Percentiles rank a stretch among this genome's conserved stretches.
Evolutionary conservation across 2,888 invertebrate genomes (phyloP).

Genomic region (Meliscaeva auricollis): DNA sequence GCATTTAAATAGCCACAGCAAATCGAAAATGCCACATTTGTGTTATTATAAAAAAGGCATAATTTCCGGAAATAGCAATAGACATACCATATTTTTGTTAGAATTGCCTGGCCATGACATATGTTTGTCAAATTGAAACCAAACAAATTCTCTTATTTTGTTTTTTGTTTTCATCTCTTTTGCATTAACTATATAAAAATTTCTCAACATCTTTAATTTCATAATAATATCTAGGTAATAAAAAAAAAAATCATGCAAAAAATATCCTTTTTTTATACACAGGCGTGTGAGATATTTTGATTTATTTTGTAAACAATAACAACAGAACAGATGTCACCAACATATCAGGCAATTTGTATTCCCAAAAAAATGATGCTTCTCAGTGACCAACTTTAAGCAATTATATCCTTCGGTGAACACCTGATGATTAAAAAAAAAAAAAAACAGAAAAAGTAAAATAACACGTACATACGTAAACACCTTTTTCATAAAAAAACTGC

Average conservation of each 20-base stretch:
- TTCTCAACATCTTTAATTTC: not conserved
- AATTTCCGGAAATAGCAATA: too few species aligned
- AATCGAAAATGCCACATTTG: too few species aligned
- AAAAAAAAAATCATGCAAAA: not conserved
- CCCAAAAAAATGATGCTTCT: slow-evolving; percentile 10
- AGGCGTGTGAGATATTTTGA: not conserved
- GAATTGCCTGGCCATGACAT: too few species aligned
- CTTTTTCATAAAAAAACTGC: not conserved
- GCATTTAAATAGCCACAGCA: too few species aligned
- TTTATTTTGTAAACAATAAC: slow-evolving; percentile 37
- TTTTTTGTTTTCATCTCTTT: too few species aligned
- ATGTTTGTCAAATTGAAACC: too few species aligned
- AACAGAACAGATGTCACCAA: slow-evolving; percentile 18
- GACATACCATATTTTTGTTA: too few species aligned
- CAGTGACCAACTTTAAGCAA: slow-evolving; percentile 1
- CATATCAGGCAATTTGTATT: not conserved
- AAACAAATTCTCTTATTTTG: too few species aligned
- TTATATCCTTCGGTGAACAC: slow-evolving; percentile 15
- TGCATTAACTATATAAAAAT: not conserved
- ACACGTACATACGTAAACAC: not conserved
- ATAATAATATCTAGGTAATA: slow-evolving; percentile 5
- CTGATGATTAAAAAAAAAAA: not conserved
- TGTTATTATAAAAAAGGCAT: too few species aligned
- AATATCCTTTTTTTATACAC: not conserved
- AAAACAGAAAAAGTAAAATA: not conserved